A percentile compares a stretch with the other conserved stretches of the same genome.
Conservation (phyloP, 2,888 invertebrate species). For the Microctonus hyperodae region DNA sequence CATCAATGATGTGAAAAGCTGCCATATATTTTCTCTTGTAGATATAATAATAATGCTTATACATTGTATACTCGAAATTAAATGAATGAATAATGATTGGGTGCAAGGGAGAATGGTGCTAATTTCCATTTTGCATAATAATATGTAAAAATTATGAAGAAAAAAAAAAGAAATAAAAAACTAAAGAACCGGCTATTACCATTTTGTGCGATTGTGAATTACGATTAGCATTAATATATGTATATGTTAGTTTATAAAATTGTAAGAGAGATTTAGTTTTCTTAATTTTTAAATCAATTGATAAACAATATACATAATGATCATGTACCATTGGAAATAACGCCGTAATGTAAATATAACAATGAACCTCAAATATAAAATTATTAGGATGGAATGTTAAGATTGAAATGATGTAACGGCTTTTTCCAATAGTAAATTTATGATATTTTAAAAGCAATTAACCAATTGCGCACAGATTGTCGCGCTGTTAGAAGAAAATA, state of each 20-base stretch:
- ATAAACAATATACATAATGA: conserved; percentile 15
- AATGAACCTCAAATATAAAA: conserved; percentile 27
- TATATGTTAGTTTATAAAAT: neutral
- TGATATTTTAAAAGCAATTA: conserved; percentile 31
- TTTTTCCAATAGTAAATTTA: conserved; percentile 30
- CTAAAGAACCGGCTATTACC: neutral
- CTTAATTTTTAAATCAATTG: neutral
- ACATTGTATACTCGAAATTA: neutral
- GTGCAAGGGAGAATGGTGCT: neutral
- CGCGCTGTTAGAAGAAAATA: neutral
- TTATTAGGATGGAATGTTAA: conserved; percentile 32
- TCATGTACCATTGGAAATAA: conserved; percentile 33
- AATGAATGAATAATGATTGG: neutral
- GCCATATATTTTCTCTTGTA: neutral
- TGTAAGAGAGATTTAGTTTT: neutral
- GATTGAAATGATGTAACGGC: conserved; percentile 30
- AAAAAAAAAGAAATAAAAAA: neutral
- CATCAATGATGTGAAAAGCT: neutral
- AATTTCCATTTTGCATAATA: neutral
- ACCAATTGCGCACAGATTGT: neutral
- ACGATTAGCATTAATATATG: neutral
- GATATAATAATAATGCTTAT: neutral
- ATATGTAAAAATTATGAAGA: neutral
- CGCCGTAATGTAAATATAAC: conserved; percentile 42
- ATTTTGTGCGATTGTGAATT: neutral